These are phyloP conservation scores for Lepidochrysops patricia DNA, from an alignment of 2,888 invertebrate species.

Conservation along the genomic window DNA sequence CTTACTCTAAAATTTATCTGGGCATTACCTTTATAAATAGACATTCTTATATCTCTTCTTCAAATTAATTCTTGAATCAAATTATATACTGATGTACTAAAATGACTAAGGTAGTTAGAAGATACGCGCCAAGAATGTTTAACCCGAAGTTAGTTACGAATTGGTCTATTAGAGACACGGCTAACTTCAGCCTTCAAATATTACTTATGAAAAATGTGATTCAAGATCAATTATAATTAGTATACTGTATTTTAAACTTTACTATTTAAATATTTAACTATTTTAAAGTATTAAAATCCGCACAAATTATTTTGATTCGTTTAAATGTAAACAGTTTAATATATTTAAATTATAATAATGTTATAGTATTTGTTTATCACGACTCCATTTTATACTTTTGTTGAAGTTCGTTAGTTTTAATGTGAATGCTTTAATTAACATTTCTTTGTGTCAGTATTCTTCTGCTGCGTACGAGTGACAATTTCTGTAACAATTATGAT, in stretches of 20 bases:
- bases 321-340: background rate
- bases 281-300: background rate
- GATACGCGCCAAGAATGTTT: background rate
- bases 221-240: background rate
- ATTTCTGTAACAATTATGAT: slow-evolving; percentile 61
- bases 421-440: slow-evolving; percentile 59
- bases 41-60: slow-evolving; percentile 2
- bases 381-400: slow-evolving; percentile 37
- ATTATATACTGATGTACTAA: background rate
- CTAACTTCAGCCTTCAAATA: background rate
- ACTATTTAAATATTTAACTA: background rate
- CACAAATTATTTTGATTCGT: slow-evolving; percentile 11
- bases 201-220: slow-evolving; percentile 1
- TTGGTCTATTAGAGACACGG: background rate
- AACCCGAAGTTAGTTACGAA: background rate
- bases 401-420: slow-evolving; percentile 57
- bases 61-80: background rate
- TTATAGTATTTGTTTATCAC: slow-evolving; percentile 12
- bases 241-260: background rate
- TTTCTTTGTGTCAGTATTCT: slow-evolving; percentile 64
- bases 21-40: slow-evolving; percentile 5
- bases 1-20: slow-evolving; percentile 4
- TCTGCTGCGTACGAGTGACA: slow-evolving; percentile 41
- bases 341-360: slow-evolving; percentile 14
- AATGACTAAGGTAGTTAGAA: background rate